These are phyloP conservation scores for Lacerta agilis DNA, from an alignment of 2,797 vertebrate species.

Conservation along the genomic window DNA sequence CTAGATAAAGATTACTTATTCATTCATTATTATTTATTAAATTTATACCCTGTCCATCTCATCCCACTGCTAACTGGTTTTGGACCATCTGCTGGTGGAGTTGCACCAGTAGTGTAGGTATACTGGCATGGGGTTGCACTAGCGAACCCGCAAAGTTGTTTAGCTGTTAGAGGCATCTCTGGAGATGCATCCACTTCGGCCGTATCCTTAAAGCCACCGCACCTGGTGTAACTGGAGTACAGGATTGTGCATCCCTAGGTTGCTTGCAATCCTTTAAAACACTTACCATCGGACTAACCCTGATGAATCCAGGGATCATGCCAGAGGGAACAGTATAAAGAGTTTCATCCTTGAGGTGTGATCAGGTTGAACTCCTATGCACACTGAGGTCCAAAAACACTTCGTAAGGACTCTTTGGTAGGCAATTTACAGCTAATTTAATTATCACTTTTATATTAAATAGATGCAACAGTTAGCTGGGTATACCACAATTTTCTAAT, in stretches of 20 bases:
- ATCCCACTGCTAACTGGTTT: too few relatives aligned
- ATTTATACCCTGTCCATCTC: too few relatives aligned
- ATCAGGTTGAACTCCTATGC: constrained; percentile 58
- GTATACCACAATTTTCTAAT: constrained; percentile 77
- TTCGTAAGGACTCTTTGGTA: constrained; percentile 36
- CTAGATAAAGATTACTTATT: too few relatives aligned
- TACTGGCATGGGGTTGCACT: background rate
- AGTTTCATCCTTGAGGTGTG: constrained; percentile 25
- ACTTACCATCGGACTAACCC: background rate
- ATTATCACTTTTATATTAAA: constrained; percentile 71
- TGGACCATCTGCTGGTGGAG: too few relatives aligned
- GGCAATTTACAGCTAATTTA: constrained; percentile 74
- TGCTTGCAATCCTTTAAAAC: background rate
- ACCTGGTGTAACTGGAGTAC: too few relatives aligned
- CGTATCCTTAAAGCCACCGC: background rate
- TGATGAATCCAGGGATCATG: background rate
- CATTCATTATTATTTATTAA: too few relatives aligned
- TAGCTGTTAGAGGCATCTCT: background rate
- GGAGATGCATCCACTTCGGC: background rate
- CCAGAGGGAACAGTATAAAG: constrained; percentile 25
- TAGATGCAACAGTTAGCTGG: constrained; percentile 58
- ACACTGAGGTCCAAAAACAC: constrained; percentile 55
- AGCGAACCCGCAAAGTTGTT: background rate
- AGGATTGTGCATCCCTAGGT: too few relatives aligned
- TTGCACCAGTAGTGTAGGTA: too few relatives aligned